phyloP scores from a whole-genome alignment of 2,888 invertebrate species.

The Rhaphigaster nebulosa region DNA sequence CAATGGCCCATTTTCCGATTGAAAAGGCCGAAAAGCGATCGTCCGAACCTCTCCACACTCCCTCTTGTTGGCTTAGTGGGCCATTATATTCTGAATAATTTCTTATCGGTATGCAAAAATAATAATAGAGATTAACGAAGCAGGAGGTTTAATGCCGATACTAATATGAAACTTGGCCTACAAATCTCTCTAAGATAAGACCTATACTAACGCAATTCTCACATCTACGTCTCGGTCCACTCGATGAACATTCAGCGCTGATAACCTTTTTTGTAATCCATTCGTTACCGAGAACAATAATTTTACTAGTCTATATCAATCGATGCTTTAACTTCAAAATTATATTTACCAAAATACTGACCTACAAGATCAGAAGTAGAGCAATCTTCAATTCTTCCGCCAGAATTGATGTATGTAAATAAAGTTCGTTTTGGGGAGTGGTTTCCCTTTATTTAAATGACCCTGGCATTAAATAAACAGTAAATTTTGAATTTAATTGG shows the following conservation, averaged over 20 bases:
- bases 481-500: too few relatives aligned
- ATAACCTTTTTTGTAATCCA: background rate
- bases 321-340: background rate
- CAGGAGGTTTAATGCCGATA: too few relatives aligned
- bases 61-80: background rate
- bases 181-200: background rate
- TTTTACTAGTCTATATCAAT: background rate
- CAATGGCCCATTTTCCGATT: background rate
- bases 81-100: background rate
- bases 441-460: too few relatives aligned
- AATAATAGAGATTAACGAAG: background rate
- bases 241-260: background rate
- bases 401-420: too few relatives aligned
- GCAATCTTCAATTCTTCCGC: too few relatives aligned
- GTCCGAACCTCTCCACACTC: background rate
- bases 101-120: background rate
- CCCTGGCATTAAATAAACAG: too few relatives aligned
- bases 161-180: too few relatives aligned
- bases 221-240: background rate
- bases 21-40: slow-evolving; percentile 15
- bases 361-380: too few relatives aligned
- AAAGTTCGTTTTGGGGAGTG: too few relatives aligned
- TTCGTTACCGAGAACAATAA: background rate
- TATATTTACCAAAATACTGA: too few relatives aligned
- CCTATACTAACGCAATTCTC: background rate